phyloP scores from a whole-genome alignment of 1,140 invertebrate genomes.

The Chlorops oryzae region DNA sequence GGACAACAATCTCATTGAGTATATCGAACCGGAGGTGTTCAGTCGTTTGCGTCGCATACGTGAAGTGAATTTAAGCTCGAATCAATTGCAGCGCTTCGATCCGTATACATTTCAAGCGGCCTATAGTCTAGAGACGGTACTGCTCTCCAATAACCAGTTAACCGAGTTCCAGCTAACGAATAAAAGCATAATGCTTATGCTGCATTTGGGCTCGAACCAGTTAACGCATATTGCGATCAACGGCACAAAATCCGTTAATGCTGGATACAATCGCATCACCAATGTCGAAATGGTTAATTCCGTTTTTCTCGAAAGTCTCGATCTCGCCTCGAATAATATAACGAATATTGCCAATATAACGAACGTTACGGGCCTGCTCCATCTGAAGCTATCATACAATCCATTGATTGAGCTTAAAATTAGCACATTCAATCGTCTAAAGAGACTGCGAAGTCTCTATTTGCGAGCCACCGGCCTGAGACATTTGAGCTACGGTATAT shows the following conservation, averaged over 20 bases:
- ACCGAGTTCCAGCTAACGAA: slow-evolving; percentile 26
- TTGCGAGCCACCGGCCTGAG: slow-evolving; percentile 28
- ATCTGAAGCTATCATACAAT: slow-evolving; percentile 37
- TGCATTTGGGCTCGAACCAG: slow-evolving; percentile 36
- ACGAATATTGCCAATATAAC: slow-evolving; percentile 33
- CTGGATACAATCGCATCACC: slow-evolving; percentile 36
- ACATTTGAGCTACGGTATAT: slow-evolving; percentile 37
- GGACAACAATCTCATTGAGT: slow-evolving; percentile 31
- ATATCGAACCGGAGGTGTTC: slow-evolving; percentile 37
- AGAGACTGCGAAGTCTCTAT: slow-evolving; percentile 26
- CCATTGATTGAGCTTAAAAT: slow-evolving; percentile 34
- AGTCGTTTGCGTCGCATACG: slow-evolving; percentile 30
- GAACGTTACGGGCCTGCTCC: slow-evolving; percentile 25
- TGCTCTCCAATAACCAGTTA: slow-evolving; percentile 30
- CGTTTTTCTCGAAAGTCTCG: slow-evolving; percentile 29
- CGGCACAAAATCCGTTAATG: slow-evolving; percentile 31
- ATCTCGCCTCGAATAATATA: slow-evolving; percentile 29
- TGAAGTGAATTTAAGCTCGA: slow-evolving; percentile 37
- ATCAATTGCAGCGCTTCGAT: slow-evolving; percentile 28
- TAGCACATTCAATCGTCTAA: slow-evolving; percentile 36
- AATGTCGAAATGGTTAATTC: slow-evolving; percentile 25
- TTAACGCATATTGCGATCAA: slow-evolving; percentile 36
- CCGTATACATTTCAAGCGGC: slow-evolving; percentile 37
- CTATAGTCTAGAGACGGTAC: slow-evolving; percentile 29
- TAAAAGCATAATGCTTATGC: slow-evolving; percentile 35